Conservation (phyloP, 2,797 vertebrate genomes). For the Perdix hodgsoniae region DNA sequence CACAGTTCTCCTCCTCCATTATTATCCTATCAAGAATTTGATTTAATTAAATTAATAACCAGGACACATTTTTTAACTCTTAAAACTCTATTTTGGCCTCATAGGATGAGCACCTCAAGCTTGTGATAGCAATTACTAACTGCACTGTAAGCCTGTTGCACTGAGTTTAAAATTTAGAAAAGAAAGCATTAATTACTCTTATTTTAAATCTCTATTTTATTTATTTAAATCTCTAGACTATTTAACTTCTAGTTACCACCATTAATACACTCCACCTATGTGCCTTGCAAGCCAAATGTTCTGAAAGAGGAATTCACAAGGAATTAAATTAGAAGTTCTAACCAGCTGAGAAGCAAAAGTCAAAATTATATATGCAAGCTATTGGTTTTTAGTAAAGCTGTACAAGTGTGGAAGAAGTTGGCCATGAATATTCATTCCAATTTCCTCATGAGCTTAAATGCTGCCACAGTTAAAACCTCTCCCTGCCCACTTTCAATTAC, state of each 20-base stretch:
- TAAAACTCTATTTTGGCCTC: conserved; percentile 1
- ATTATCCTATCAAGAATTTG: not conserved
- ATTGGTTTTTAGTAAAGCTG: not conserved
- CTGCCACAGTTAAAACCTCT: not conserved
- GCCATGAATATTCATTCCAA: conserved; percentile 11
- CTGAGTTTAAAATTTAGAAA: not conserved
- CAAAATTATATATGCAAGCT: not conserved
- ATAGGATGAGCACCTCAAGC: not conserved
- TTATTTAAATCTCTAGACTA: not conserved
- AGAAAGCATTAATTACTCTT: not conserved
- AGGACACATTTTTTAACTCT: conserved; percentile 1
- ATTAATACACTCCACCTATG: not conserved
- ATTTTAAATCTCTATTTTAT: not conserved
- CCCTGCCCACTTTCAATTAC: not conserved
- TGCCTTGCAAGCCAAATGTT: conserved; percentile 1
- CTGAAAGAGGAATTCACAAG: not conserved
- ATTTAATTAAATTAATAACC: conserved; percentile 11
- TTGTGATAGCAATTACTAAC: not conserved
- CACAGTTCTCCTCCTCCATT: not conserved
- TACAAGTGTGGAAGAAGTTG: not conserved
- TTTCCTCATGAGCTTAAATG: not conserved
- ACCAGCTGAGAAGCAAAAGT: not conserved
- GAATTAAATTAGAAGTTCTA: conserved; percentile 20
- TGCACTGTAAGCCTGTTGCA: not conserved
- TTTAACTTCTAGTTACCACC: not conserved